A percentile compares a stretch with the other conserved stretches of the same genome.
phyloP scores from a whole-genome alignment of 2,113 vertebrate genomes.

The Sphaerodactylus townsendi region DNA sequence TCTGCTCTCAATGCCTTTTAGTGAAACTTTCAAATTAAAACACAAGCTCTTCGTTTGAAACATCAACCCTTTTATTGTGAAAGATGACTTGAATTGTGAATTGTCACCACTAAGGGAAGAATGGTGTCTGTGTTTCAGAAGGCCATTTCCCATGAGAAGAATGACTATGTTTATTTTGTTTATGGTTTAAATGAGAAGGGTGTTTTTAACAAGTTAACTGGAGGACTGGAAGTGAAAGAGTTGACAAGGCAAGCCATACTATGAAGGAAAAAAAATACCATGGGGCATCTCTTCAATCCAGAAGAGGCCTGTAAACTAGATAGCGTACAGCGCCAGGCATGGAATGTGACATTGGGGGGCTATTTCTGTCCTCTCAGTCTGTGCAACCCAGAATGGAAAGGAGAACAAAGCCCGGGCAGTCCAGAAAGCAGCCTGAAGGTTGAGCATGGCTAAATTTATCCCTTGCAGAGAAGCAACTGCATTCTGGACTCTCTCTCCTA shows the following conservation, averaged over 20 bases:
- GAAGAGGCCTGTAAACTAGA: conserved; percentile 25
- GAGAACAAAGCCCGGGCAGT: conserved; percentile 41
- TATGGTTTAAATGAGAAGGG: neutral
- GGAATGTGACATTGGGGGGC: conserved; percentile 34
- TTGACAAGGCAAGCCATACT: neutral
- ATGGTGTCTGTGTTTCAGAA: neutral
- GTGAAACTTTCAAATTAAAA: neutral
- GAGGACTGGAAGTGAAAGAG: neutral
- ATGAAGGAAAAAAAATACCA: neutral
- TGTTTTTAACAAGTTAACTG: neutral
- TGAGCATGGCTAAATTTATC: conserved; percentile 60
- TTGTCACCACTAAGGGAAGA: neutral
- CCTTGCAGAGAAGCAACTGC: conserved; percentile 42
- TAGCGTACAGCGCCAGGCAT: neutral
- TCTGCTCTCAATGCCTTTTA: neutral
- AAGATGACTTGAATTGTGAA: too few relatives aligned
- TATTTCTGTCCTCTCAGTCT: conserved; percentile 54
- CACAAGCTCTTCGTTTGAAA: neutral
- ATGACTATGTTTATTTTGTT: neutral
- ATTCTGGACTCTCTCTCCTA: neutral
- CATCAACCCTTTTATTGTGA: neutral
- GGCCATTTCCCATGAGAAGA: neutral
- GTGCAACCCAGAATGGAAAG: neutral
- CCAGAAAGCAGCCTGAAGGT: conserved; percentile 25
- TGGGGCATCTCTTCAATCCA: neutral